Percentiles rank a stretch among this genome's conserved stretches.
phyloP scores from a whole-genome alignment of 53 echinoderm and acorn worm species.

The Luidia sarsii region DNA sequence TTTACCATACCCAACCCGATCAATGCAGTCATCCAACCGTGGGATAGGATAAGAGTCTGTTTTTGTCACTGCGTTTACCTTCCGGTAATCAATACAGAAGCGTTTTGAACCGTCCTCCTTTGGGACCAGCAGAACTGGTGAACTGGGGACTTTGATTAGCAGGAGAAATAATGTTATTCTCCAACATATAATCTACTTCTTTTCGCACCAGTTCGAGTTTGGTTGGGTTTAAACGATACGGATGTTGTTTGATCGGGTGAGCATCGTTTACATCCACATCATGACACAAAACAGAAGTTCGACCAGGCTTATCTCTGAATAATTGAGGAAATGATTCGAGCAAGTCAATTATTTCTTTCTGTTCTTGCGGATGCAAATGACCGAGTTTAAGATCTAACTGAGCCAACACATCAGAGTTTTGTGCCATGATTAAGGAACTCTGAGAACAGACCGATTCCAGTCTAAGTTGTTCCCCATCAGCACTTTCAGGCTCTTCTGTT shows the following conservation, averaged over 20 bases:
- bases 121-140: slow-evolving; percentile 9
- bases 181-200: slow-evolving; percentile 29
- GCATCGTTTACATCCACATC: slow-evolving; percentile 62
- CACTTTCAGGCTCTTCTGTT: background rate
- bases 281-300: slow-evolving; percentile 18
- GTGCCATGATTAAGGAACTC: background rate
- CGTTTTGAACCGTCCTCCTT: slow-evolving; percentile 10
- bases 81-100: slow-evolving; percentile 58
- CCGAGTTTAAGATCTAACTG: slow-evolving; percentile 23
- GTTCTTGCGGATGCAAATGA: slow-evolving; percentile 21
- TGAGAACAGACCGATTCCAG: background rate
- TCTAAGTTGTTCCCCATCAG: background rate
- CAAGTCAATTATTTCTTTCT: slow-evolving; percentile 16
- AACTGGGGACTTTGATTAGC: slow-evolving; percentile 33
- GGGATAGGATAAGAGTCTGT: slow-evolving; percentile 59
- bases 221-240: slow-evolving; percentile 55
- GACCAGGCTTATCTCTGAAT: slow-evolving; percentile 41
- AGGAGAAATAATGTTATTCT: slow-evolving; percentile 26
- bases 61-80: slow-evolving; percentile 50
- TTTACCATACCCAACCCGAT: slow-evolving; percentile 22
- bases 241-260: slow-evolving; percentile 59
- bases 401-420: slow-evolving; percentile 46
- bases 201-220: slow-evolving; percentile 23
- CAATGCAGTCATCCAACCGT: slow-evolving; percentile 52
- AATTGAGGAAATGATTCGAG: slow-evolving; percentile 18